These are phyloP conservation scores for Willisornis vidua DNA, from an alignment of 2,113 vertebrate genomes.

Conservation along the genomic window DNA sequence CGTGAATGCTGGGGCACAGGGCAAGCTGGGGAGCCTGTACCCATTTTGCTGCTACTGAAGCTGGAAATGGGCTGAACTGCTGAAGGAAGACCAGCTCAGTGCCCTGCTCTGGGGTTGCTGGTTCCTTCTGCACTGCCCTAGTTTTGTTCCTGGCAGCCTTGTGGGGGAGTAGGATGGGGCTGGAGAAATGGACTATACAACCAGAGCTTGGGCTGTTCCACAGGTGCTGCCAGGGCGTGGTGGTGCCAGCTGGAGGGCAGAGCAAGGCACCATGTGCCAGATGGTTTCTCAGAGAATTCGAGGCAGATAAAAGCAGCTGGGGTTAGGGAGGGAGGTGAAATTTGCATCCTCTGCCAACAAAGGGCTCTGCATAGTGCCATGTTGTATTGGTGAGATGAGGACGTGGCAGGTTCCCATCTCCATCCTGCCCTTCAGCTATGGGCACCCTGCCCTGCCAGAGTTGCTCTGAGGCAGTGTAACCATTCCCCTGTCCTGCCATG, in stretches of 20 bases:
- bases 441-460: not conserved
- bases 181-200: not conserved
- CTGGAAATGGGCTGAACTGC: not conserved
- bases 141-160: not conserved
- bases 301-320: not conserved
- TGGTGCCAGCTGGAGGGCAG: not conserved
- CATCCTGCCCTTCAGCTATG: not conserved
- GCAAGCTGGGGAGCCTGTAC: fast-evolving
- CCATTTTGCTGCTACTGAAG: not conserved
- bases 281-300: not conserved
- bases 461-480: not conserved
- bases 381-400: not conserved
- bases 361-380: not conserved
- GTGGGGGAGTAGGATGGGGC: not conserved
- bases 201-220: not conserved
- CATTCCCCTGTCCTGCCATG: fast-evolving
- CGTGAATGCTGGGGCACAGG: not conserved
- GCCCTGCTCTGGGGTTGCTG: not conserved
- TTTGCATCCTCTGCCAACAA: not conserved
- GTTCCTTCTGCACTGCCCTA: not conserved
- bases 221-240: not conserved
- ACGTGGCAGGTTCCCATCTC: not conserved
- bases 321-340: not conserved
- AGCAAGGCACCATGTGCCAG: not conserved
- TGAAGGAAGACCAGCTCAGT: not conserved